Percentiles rank a stretch among this genome's conserved stretches.
phyloP scores from a whole-genome alignment of 2,797 vertebrate genomes.

The Tolypeutes matacus region DNA sequence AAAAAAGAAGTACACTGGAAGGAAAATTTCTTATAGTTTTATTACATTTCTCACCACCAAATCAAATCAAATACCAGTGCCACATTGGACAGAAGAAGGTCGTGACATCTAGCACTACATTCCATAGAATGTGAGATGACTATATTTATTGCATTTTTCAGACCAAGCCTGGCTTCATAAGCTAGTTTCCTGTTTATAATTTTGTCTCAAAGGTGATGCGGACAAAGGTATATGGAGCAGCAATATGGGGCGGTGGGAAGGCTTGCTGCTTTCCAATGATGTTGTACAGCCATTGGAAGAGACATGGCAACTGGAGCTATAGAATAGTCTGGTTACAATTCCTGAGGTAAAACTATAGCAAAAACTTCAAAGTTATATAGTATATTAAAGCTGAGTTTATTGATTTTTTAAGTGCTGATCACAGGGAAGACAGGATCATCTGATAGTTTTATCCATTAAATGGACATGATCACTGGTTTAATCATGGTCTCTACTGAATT shows the following conservation, averaged over 20 bases:
- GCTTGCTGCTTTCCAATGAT: neutral
- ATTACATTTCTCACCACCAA: constrained; percentile 45
- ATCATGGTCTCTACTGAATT: neutral
- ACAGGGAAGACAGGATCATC: neutral
- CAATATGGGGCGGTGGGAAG: neutral
- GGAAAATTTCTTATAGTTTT: constrained; percentile 16
- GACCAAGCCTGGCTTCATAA: constrained; percentile 3
- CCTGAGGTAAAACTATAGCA: neutral
- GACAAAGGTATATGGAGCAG: neutral
- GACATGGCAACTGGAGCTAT: neutral
- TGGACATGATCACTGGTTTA: neutral
- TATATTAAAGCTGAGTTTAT: neutral
- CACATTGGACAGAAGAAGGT: constrained; percentile 21
- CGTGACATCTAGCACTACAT: neutral
- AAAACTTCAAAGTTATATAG: constrained; percentile 8
- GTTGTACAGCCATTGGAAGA: neutral
- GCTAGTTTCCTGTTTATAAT: neutral
- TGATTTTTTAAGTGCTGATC: neutral
- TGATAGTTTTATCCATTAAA: neutral
- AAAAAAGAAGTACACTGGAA: constrained; percentile 9
- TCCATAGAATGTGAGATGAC: constrained; percentile 26
- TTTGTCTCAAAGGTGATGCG: neutral
- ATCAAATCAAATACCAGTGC: constrained; percentile 4
- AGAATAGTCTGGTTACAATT: constrained; percentile 6
- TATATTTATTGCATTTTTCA: neutral